phyloP scores from a whole-genome alignment of 64 coral and sea anemone genomes.

The Pachyseris speciosa region DNA sequence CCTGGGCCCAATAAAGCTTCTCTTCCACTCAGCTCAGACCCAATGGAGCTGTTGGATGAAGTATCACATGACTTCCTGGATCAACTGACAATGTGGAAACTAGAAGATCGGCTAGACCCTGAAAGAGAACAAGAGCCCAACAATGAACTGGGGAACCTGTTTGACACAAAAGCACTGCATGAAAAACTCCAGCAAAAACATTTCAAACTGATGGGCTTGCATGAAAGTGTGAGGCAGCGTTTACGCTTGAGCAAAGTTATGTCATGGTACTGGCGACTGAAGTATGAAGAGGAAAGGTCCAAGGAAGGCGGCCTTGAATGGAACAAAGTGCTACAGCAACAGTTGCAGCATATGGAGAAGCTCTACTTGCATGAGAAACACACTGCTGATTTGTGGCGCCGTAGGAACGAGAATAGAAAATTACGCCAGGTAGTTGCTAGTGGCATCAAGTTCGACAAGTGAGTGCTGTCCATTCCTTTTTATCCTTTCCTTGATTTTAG shows the following conservation, averaged over 20 bases:
- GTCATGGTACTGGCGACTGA: slow-evolving; percentile 77
- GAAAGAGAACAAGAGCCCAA: slow-evolving; percentile 1
- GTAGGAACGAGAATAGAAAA: slow-evolving; percentile 5
- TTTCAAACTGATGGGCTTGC: slow-evolving; percentile 23
- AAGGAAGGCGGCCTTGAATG: neutral
- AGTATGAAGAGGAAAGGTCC: slow-evolving; percentile 60
- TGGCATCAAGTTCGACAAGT: slow-evolving; percentile 29
- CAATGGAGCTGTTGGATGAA: slow-evolving; percentile 38
- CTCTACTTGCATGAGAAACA: slow-evolving; percentile 28
- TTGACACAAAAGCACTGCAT: slow-evolving; percentile 52
- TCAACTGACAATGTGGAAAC: slow-evolving; percentile 38
- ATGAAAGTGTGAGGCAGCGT: slow-evolving; percentile 34
- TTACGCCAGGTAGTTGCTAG: neutral
- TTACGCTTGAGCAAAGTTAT: slow-evolving; percentile 55
- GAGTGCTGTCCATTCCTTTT: neutral
- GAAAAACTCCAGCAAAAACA: slow-evolving; percentile 66
- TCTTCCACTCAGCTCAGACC: slow-evolving; percentile 22
- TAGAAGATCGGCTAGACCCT: slow-evolving; percentile 39
- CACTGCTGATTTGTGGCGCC: slow-evolving; percentile 15
- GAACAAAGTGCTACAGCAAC: slow-evolving; percentile 2
- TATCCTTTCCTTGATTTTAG: too few species aligned
- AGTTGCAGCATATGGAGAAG: slow-evolving; percentile 1
- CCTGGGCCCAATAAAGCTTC: slow-evolving; percentile 21
- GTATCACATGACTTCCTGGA: slow-evolving; percentile 29
- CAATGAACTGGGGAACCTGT: neutral